These are phyloP conservation scores for Spialia ferax DNA, from an alignment of 2,888 invertebrate genomes.

Conservation along the genomic window DNA sequence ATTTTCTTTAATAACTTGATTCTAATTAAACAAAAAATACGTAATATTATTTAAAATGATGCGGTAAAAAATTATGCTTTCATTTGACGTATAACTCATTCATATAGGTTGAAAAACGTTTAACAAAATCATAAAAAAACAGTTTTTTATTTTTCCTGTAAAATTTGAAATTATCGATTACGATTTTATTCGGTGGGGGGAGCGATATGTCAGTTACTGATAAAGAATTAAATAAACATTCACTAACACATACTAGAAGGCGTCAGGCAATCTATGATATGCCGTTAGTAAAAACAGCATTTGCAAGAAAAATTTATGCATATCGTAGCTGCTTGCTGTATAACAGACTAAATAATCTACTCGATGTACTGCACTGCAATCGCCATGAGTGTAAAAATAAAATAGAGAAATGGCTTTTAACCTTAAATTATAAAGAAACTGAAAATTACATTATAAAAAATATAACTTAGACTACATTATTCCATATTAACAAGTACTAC, in stretches of 20 bases:
- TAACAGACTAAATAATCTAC: not conserved
- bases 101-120: too few relatives aligned
- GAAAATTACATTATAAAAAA: not conserved
- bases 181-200: too few relatives aligned
- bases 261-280: not conserved
- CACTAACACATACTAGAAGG: not conserved
- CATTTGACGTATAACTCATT: too few relatives aligned
- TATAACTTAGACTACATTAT: not conserved
- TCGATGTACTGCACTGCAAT: not conserved
- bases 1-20: too few relatives aligned
- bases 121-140: too few relatives aligned
- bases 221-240: not conserved
- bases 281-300: not conserved
- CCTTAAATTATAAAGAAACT: not conserved
- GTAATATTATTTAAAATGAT: too few relatives aligned
- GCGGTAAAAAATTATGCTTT: too few relatives aligned
- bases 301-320: not conserved
- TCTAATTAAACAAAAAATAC: too few relatives aligned
- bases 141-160: too few relatives aligned
- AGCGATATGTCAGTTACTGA: not conserved
- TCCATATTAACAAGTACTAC: too few relatives aligned
- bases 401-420: not conserved
- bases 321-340: not conserved
- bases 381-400: constrained; percentile 1
- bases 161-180: too few relatives aligned